phyloP scores from a whole-genome alignment of 2,888 invertebrate genomes.

The Euclidia mi region DNA sequence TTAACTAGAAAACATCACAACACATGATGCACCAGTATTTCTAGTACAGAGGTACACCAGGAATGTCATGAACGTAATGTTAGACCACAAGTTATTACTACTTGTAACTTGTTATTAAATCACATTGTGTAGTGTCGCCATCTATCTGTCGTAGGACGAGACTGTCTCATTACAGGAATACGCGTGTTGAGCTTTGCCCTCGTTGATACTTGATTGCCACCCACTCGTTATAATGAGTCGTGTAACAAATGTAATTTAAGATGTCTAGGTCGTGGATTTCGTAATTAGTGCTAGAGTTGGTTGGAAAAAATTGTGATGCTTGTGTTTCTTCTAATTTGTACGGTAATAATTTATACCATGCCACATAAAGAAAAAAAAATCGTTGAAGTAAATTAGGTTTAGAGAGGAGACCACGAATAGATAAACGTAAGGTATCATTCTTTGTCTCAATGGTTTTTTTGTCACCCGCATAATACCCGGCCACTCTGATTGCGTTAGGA shows the following conservation, averaged over 20 bases:
- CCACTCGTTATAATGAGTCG: conserved; percentile 18
- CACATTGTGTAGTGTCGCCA: conserved; percentile 64
- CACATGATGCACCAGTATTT: background rate
- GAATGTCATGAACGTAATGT: conserved; percentile 56
- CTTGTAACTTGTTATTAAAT: conserved; percentile 76
- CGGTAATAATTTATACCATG: too few species aligned
- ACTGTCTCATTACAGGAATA: conserved; percentile 21
- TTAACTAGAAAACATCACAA: too few species aligned
- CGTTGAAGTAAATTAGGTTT: too few species aligned
- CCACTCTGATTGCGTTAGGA: too few species aligned
- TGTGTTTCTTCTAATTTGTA: too few species aligned
- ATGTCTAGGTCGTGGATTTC: conserved; percentile 13
- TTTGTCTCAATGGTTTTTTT: too few species aligned
- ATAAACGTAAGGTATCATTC: too few species aligned
- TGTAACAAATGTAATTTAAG: conserved; percentile 1
- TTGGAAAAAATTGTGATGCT: too few species aligned
- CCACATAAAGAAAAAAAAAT: too few species aligned
- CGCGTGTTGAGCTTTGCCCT: conserved; percentile 44
- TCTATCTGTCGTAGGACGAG: conserved; percentile 16
- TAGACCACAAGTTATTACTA: conserved; percentile 66
- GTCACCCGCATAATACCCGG: too few species aligned
- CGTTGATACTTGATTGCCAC: conserved; percentile 34
- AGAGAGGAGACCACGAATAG: too few species aligned
- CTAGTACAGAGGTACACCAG: conserved; percentile 8
- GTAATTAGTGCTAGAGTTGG: too few species aligned